Conservation (phyloP, 2,113 vertebrate species). For the Alectura lathami region DNA sequence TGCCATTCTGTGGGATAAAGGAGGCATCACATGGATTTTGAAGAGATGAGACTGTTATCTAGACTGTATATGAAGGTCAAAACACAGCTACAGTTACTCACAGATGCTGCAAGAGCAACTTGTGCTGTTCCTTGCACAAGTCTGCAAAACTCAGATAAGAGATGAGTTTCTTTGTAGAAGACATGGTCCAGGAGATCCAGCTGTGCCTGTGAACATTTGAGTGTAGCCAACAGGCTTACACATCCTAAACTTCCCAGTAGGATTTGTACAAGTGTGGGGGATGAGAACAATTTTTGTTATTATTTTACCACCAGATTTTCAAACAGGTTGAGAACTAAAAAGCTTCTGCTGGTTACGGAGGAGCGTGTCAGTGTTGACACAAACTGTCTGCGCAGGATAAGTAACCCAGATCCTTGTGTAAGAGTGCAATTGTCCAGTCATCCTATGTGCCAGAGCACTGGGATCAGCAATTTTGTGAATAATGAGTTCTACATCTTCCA, state of each 20-base stretch:
- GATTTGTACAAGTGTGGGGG: background rate
- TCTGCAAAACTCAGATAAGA: background rate
- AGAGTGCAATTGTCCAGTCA: background rate
- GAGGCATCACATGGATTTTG: background rate
- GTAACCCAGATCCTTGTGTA: background rate
- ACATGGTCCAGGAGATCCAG: background rate
- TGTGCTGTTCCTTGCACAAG: rapidly evolving
- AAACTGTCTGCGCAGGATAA: background rate
- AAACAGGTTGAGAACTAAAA: background rate
- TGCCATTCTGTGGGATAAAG: slow-evolving; percentile 2
- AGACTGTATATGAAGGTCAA: background rate
- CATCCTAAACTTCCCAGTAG: background rate
- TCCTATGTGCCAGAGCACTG: background rate
- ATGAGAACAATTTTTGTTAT: background rate
- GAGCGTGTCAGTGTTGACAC: background rate
- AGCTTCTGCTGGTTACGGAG: background rate
- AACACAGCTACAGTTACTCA: background rate
- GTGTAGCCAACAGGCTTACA: background rate
- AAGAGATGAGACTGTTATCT: background rate
- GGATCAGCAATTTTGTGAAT: background rate
- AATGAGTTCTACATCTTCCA: background rate
- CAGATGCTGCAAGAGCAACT: background rate
- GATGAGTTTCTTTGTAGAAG: background rate
- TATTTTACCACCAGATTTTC: background rate
- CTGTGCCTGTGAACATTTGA: background rate